Percentiles rank a stretch among this genome's conserved stretches.
phyloP scores from a whole-genome alignment of 1,140 invertebrate species.

The Drosophila teissieri region DNA sequence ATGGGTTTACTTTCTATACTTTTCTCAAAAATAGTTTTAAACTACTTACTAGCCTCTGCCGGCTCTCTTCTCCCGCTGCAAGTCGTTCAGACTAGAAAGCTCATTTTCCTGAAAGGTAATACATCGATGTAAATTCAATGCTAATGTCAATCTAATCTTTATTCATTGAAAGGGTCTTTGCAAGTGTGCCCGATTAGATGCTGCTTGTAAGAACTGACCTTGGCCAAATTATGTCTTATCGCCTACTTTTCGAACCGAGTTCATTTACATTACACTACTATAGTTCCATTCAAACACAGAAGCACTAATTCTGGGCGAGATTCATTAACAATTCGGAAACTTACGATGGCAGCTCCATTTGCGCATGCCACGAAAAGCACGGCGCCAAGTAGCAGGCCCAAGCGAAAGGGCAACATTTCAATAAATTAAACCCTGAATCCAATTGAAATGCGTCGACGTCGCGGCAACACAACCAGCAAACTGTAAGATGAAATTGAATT shows the following conservation, averaged over 20 bases:
- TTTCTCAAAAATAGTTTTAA: no score
- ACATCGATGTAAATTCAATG: slow-evolving; percentile 55
- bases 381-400: slow-evolving; percentile 74
- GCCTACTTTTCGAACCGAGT: slow-evolving; percentile 42
- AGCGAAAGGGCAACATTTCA: slow-evolving; percentile 80
- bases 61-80: slow-evolving; percentile 70
- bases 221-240: slow-evolving; percentile 70
- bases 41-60: slow-evolving; percentile 75
- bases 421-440: slow-evolving; percentile 64
- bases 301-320: slow-evolving; percentile 8
- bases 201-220: slow-evolving; percentile 65
- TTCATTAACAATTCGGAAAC: slow-evolving; percentile 66
- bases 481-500: slow-evolving; percentile 66
- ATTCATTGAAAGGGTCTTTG: slow-evolving; percentile 4
- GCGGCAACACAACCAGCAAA: slow-evolving; percentile 54
- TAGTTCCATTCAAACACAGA: slow-evolving; percentile 21
- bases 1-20: no score
- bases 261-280: slow-evolving; percentile 64
- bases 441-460: slow-evolving; percentile 55
- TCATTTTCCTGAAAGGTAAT: slow-evolving; percentile 56
- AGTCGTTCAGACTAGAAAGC: slow-evolving; percentile 31
- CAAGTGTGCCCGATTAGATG: slow-evolving; percentile 16
- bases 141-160: slow-evolving; percentile 59
- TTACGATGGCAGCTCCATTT: slow-evolving; percentile 81
- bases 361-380: slow-evolving; percentile 62